Evolutionary conservation across 2,888 invertebrate genomes (phyloP).

Genomic region (Dasysyrphus tricinctus): DNA sequence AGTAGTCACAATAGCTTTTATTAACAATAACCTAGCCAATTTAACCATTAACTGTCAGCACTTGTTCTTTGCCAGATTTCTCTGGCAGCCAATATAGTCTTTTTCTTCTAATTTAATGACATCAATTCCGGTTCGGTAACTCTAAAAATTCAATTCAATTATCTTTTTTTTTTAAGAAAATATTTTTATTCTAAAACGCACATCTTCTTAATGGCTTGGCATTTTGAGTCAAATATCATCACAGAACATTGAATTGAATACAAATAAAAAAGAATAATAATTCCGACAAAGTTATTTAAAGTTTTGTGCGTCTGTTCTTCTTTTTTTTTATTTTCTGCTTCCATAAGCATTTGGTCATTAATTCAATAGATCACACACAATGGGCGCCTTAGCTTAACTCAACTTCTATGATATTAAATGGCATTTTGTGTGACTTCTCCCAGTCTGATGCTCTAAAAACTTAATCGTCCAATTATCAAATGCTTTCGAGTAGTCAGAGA

Average conservation of each 20-base stretch:
- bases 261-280: background rate
- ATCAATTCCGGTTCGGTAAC: conserved; percentile 28
- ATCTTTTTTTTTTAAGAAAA: background rate
- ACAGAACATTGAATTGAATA: background rate
- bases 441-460: conserved; percentile 40
- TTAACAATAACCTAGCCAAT: background rate
- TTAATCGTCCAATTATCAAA: conserved; percentile 66
- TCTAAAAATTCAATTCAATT: conserved; percentile 35
- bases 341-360: conserved; percentile 68
- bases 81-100: background rate
- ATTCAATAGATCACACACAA: conserved; percentile 62
- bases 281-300: conserved; percentile 38
- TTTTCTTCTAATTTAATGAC: conserved; percentile 23
- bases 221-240: background rate
- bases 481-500: conserved; percentile 31
- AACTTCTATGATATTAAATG: conserved; percentile 43
- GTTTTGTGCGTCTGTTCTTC: conserved; percentile 32
- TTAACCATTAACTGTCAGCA: conserved; percentile 1
- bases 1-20: too few species aligned
- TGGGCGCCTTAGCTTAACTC: conserved; percentile 24
- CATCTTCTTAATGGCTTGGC: conserved; percentile 3
- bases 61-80: background rate
- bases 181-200: conserved; percentile 10
- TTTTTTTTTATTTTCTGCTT: conserved; percentile 50
- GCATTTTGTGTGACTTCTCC: conserved; percentile 47